Evolutionary conservation across 1,140 invertebrate genomes (phyloP).

Genomic region (Drosophila nigrodunni): DNA sequence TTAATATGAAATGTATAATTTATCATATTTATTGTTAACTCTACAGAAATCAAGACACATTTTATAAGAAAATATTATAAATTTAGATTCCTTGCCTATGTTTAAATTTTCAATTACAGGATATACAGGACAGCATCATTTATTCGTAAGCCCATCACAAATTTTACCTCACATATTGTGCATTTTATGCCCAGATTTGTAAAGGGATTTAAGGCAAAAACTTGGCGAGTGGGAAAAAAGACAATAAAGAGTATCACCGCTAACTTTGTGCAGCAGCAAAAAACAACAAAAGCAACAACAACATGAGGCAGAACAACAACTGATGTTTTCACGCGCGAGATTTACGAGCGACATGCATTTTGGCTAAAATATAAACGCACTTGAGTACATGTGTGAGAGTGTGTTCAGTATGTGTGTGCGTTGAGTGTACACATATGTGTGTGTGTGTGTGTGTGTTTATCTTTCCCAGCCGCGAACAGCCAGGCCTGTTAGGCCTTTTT

Average conservation of each 20-base stretch:
- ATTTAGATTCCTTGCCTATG: too few relatives aligned
- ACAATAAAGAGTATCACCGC: not conserved
- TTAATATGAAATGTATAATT: too few relatives aligned
- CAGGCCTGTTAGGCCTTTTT: slow-evolving; percentile 69
- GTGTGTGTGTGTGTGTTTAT: slow-evolving; percentile 72
- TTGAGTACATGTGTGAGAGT: slow-evolving; percentile 32
- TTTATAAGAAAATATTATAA: too few relatives aligned
- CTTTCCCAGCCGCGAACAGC: slow-evolving; percentile 51
- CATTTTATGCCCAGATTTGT: slow-evolving; percentile 48
- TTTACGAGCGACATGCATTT: slow-evolving; percentile 78
- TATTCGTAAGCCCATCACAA: not conserved
- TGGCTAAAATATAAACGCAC: slow-evolving; percentile 73
- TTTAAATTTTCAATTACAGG: slow-evolving; percentile 14
- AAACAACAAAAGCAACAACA: slow-evolving; percentile 46
- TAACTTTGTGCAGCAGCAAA: slow-evolving; percentile 30
- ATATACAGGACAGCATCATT: not conserved
- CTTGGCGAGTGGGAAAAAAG: slow-evolving; percentile 1
- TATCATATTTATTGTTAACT: too few relatives aligned
- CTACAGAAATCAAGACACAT: too few relatives aligned
- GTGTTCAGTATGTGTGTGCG: slow-evolving; percentile 18
- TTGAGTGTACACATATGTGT: slow-evolving; percentile 20
- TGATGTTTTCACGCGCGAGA: slow-evolving; percentile 80
- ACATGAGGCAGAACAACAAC: slow-evolving; percentile 41
- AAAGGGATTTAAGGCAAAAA: slow-evolving; percentile 37
- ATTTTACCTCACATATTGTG: slow-evolving; percentile 32